A percentile compares a stretch with the other conserved stretches of the same genome.
phyloP scores from a whole-genome alignment of 30 jellyfish, hydroid and myxozoan genomes.

The Turritopsis dohrnii region DNA sequence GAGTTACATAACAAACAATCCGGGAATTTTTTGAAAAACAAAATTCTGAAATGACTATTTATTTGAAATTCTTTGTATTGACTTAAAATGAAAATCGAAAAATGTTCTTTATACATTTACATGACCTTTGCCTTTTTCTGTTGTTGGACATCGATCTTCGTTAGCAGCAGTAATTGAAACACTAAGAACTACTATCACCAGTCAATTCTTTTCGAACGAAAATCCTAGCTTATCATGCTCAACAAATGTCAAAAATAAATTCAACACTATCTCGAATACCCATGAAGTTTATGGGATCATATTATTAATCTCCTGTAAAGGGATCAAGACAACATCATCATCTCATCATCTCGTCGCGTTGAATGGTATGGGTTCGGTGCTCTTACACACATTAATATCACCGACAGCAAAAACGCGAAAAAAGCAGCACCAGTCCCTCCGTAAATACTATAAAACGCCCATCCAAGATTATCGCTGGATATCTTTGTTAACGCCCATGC shows the following conservation, averaged over 20 bases:
- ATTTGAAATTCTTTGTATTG: neutral
- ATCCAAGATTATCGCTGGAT: neutral
- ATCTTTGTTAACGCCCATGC: neutral
- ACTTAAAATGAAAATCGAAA: neutral
- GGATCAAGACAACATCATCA: slow-evolving; percentile 15
- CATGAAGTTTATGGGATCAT: neutral
- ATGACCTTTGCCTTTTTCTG: neutral
- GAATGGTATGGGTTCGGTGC: slow-evolving; percentile 31
- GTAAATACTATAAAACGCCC: slow-evolving; percentile 20
- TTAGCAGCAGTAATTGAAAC: too few relatives aligned
- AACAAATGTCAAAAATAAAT: neutral
- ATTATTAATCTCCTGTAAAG: neutral
- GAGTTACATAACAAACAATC: too few relatives aligned
- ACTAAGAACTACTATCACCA: too few relatives aligned
- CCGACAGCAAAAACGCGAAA: slow-evolving; percentile 12
- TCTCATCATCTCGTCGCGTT: slow-evolving; percentile 25
- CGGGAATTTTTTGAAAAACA: too few relatives aligned
- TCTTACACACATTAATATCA: slow-evolving; percentile 5
- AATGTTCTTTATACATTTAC: neutral
- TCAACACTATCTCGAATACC: neutral
- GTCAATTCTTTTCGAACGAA: too few relatives aligned
- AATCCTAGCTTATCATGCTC: neutral
- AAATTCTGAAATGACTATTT: neutral
- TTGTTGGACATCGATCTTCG: too few relatives aligned
- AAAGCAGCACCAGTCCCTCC: slow-evolving; percentile 17